A percentile compares a stretch with the other conserved stretches of the same genome.
phyloP scores from a whole-genome alignment of 2,797 vertebrate genomes.

The Melanotaenia pygmaea region DNA sequence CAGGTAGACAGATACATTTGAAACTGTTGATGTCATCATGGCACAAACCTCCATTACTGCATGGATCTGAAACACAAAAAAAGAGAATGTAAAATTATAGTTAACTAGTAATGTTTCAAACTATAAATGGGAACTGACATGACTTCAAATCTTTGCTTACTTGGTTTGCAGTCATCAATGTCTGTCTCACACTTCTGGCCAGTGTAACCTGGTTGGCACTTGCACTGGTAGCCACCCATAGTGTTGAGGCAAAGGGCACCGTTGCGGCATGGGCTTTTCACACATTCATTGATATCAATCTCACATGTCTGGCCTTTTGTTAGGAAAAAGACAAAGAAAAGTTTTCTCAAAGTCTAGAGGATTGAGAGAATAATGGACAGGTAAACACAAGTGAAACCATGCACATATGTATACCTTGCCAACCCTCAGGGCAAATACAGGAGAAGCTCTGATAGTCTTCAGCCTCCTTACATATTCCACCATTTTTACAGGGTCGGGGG shows the following conservation, averaged over 20 bases:
- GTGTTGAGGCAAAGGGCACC: constrained; percentile 90
- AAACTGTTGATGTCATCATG: constrained; percentile 85
- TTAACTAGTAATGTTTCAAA: not conserved
- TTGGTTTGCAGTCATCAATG: constrained; percentile 90
- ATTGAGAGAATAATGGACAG: not conserved
- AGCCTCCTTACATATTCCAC: constrained; percentile 89
- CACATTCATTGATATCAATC: constrained; percentile 93
- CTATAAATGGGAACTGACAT: not conserved
- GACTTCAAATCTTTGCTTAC: constrained; percentile 76
- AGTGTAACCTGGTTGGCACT: constrained; percentile 89
- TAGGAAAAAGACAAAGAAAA: not conserved
- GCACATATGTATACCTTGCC: constrained; percentile 89
- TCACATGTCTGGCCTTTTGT: constrained; percentile 92
- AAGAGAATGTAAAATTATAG: not conserved
- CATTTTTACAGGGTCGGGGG: constrained; percentile 91
- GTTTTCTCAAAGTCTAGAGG: not conserved
- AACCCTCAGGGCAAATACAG: constrained; percentile 91
- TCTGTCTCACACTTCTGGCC: constrained; percentile 90
- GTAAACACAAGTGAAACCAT: not conserved
- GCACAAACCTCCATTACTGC: constrained; percentile 93
- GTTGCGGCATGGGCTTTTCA: constrained; percentile 90
- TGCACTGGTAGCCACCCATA: constrained; percentile 89
- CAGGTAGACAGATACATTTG: constrained; percentile 88
- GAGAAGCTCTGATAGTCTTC: constrained; percentile 97
- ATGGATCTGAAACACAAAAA: constrained; percentile 85